These are phyloP conservation scores for Acholoe squamosa DNA, from an alignment of 2,888 invertebrate genomes.

Conservation along the genomic window DNA sequence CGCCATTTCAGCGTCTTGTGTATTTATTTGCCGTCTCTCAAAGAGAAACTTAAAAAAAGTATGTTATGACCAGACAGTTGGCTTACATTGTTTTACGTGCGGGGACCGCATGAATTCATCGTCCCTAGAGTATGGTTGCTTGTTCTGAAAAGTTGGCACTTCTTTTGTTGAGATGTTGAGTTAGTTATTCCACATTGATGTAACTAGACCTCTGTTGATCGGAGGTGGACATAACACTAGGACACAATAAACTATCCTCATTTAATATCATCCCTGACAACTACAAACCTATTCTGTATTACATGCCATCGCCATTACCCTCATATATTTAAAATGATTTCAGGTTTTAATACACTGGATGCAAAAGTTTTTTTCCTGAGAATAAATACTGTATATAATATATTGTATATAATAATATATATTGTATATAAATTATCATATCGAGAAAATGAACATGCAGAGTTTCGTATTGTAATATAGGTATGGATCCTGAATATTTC, in stretches of 20 bases:
- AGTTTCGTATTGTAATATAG: constrained; percentile 37
- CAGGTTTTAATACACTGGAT: background rate
- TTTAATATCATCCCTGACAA: background rate
- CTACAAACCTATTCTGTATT: background rate
- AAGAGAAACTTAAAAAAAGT: background rate
- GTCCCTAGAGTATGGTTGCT: background rate
- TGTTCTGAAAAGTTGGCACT: background rate
- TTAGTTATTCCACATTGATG: no score
- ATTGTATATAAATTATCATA: background rate
- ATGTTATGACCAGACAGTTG: background rate
- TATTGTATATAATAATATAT: background rate
- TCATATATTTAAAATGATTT: background rate
- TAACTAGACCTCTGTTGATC: constrained; percentile 53
- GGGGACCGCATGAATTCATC: background rate
- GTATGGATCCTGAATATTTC: constrained; percentile 11
- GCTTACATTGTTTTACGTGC: background rate
- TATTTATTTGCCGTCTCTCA: background rate
- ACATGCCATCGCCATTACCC: background rate
- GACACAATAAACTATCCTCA: background rate
- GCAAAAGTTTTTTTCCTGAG: background rate
- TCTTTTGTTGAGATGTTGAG: background rate
- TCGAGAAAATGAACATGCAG: constrained; percentile 8
- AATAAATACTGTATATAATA: constrained; percentile 21
- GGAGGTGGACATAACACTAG: background rate
- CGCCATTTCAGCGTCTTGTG: background rate